Evolutionary conservation across 2,888 invertebrate genomes (phyloP), one percentile per base, ranked within the genome.

Genomic region (Metellina segmentata): DNA sequence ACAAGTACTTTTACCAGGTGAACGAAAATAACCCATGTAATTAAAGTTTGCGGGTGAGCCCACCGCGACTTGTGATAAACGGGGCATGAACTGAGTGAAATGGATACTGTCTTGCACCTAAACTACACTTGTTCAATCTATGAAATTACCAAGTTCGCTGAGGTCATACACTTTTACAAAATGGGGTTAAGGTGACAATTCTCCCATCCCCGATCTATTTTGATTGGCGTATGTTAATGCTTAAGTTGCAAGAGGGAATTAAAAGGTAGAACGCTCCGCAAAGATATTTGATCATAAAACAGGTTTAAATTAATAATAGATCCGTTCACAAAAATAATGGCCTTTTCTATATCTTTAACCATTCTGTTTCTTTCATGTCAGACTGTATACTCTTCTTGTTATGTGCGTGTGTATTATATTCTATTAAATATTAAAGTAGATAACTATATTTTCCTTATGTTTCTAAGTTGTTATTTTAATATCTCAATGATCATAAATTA

Each of bases 21-120:
- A 87, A 87, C 91, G 71, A 83, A 91, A 91, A 88, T 91, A 87
- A 87, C 82, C 83, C 51, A 49, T 19, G 91, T 91, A 91, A 91
- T 91, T 82, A 91, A 91, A 87, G 52, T 83, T 81, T 91, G 82
- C 78, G 83, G 91, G 87, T 79, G 87, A 79, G 87, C 91, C 79
- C 78, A 78, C 69, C 87, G 11, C 7, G 61, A 83, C 52, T n/a
- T 87, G 91, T 87, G 91, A 91, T 91, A 74, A 87, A 91, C 83
- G 87, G 53, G 72, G 69, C 83, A 87, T 83, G 82, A 91, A 91
- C 79, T 53, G 77, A 51, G 81, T 91, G 91, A 82, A 78, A 91
- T 91, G 86, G 81, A 52, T 77, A 77, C 82, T 88, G 51, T 52
- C 71, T 85, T 77, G 89, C 49, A 78, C 20, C 74, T 87, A 87